Base-by-base conservation (phyloP, 30 jellyfish, hydroid and myxozoan species). In the Aurelia coerulea region DNA sequence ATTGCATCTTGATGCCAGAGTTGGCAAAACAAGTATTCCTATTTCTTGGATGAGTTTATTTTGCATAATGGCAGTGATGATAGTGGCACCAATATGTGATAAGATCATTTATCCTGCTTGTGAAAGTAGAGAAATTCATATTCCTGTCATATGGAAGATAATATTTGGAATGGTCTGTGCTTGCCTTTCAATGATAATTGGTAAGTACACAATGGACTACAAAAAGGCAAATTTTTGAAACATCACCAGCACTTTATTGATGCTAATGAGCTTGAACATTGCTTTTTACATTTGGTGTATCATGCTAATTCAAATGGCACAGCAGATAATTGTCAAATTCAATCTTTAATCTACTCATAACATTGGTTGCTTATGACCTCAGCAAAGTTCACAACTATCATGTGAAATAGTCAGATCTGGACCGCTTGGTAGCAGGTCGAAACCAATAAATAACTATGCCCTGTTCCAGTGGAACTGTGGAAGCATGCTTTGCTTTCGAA, bases 21-120 rank as follows among this genome's bases (percentile, higher is more conserved):
- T 91, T 72, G 98, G 96, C 3, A 68, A 52, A 56, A 56, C 59
- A 5, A 46, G 46, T 52, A 33, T 91, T 62, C 96, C 98, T n/a
- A 88, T 91, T 19, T 74, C 98, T 65, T 91, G 98, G 98, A 52
- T 86, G 49, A 84, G 90, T 13, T 73, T 91, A n/a, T 83, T 80
- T 60, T 79, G 77, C 64, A 81, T 79, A 11, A 60, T 76, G 12
- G 58, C 88, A 34, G 98, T 86, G 16, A 64, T 91, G 85, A 39
- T 75, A 14, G 58, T 85, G 19, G 94, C 84, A 23, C 90, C 92
- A 54, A 4, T 86, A 7, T 70, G 86, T 29, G 98, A 91, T 41
- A 79, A 70, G 60, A 68, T 76, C 39, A 58, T 91, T 16, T 63
- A 53, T 53, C 98, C 98, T 13, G 79, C 76, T 19, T 80, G 74